A percentile compares a stretch with the other conserved stretches of the same genome.
phyloP scores from a whole-genome alignment of 2,888 invertebrate genomes.

The Aradus depressus region DNA sequence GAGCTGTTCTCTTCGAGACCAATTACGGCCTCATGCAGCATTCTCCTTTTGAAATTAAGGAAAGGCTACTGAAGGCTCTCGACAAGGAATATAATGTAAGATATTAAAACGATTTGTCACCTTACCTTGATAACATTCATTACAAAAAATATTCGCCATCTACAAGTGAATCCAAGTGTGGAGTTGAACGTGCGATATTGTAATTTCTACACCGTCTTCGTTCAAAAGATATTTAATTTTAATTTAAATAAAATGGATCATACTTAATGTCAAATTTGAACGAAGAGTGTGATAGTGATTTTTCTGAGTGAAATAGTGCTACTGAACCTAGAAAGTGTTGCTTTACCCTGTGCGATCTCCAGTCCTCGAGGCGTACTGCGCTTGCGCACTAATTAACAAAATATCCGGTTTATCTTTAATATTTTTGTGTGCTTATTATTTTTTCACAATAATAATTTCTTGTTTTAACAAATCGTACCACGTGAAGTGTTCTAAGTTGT shows the following conservation, averaged over 20 bases:
- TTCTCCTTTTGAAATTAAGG: constrained; percentile 69
- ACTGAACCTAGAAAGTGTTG: constrained; percentile 33
- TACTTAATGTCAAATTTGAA: neutral
- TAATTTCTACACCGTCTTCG: constrained; percentile 1
- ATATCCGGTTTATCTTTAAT: constrained; percentile 26
- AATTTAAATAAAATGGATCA: constrained; percentile 2
- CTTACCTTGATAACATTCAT: constrained; percentile 7
- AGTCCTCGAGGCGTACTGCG: constrained; percentile 33
- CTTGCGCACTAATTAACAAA: constrained; percentile 30
- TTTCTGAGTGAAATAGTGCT: constrained; percentile 31
- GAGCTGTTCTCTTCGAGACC: constrained; percentile 40
- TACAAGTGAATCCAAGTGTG: constrained; percentile 14
- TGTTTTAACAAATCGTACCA: neutral
- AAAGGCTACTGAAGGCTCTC: constrained; percentile 91
- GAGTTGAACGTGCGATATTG: constrained; percentile 8
- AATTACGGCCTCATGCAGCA: constrained; percentile 45
- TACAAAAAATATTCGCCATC: constrained; percentile 14
- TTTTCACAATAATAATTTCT: constrained; percentile 8
- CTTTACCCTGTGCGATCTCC: constrained; percentile 32
- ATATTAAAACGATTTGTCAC: constrained; percentile 16
- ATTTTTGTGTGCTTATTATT: constrained; percentile 13
- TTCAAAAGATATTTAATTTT: constrained; percentile 10
- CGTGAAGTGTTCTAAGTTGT: no score
- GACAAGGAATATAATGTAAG: constrained; percentile 98
- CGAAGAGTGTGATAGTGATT: constrained; percentile 14